Conservation (phyloP, 2,888 invertebrate genomes). For the Drosophila barbarae region DNA sequence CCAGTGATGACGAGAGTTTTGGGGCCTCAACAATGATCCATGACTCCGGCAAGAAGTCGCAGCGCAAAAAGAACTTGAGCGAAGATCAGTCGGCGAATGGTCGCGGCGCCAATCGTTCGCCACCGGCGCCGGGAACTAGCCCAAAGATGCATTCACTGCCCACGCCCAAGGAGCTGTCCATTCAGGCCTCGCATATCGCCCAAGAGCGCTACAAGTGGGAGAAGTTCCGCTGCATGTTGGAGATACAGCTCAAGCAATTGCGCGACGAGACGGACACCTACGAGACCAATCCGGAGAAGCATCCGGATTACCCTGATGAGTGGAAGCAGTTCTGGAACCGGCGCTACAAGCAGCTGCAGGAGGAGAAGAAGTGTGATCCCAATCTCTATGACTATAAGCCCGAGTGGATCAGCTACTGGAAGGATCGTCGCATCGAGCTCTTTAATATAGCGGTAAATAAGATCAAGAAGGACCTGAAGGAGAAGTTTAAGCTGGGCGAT, state of each 20-base stretch:
- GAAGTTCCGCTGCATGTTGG: constrained; percentile 80
- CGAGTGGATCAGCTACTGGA: constrained; percentile 94
- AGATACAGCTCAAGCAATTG: constrained; percentile 80
- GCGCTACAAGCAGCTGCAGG: constrained; percentile 88
- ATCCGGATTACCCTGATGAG: constrained; percentile 92
- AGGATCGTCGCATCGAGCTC: constrained; percentile 88
- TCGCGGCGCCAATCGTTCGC: constrained; percentile 68
- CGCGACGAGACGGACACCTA: constrained; percentile 86
- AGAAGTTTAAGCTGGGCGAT: constrained; percentile 82
- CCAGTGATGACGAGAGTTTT: constrained; percentile 65
- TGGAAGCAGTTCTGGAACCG: constrained; percentile 95
- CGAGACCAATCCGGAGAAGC: constrained; percentile 92
- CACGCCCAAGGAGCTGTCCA: constrained; percentile 77
- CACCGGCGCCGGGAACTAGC: constrained; percentile 43
- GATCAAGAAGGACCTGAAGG: constrained; percentile 85
- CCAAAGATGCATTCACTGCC: constrained; percentile 59
- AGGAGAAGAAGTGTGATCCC: constrained; percentile 84
- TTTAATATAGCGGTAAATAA: constrained; percentile 85
- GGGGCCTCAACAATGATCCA: neutral
- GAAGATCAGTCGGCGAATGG: constrained; percentile 62
- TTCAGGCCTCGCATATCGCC: constrained; percentile 77
- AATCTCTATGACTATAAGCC: constrained; percentile 91
- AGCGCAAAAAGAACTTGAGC: constrained; percentile 5
- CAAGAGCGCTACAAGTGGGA: constrained; percentile 82
- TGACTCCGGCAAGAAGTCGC: neutral